These are phyloP conservation scores for Microcebus griseorufus DNA, from an alignment of 2,113 vertebrate genomes.

Conservation along the genomic window DNA sequence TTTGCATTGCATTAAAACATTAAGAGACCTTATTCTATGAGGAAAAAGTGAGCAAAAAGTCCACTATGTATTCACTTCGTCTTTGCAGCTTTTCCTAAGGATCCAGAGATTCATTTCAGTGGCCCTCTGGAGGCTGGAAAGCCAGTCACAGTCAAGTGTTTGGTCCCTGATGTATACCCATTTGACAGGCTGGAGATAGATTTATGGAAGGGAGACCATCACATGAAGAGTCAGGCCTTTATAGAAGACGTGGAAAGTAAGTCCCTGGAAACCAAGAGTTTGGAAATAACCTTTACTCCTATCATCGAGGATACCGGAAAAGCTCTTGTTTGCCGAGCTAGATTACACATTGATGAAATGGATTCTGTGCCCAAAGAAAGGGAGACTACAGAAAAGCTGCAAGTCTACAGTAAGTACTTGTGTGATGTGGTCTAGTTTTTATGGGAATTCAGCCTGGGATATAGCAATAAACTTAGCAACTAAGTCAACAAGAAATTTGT, in stretches of 20 bases:
- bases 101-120: conserved; percentile 82
- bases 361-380: conserved; percentile 73
- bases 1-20: neutral
- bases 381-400: conserved; percentile 61
- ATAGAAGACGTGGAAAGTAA: neutral
- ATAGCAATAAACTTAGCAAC: neutral
- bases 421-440: neutral
- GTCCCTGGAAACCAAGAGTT: conserved; percentile 75
- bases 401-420: conserved; percentile 82
- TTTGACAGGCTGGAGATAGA: conserved; percentile 74
- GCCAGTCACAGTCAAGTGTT: conserved; percentile 72
- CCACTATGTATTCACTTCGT: neutral
- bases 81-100: conserved; percentile 85
- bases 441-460: neutral
- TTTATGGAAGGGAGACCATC: conserved; percentile 59
- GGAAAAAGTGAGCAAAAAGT: neutral
- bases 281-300: conserved; percentile 73
- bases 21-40: neutral
- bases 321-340: conserved; percentile 80
- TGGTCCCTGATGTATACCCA: conserved; percentile 82
- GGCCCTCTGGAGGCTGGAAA: conserved; percentile 65
- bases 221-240: neutral
- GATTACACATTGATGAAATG: conserved; percentile 61
- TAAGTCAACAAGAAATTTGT: neutral
- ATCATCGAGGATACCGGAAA: conserved; percentile 77